These are phyloP conservation scores for Iguana delicatissima DNA, from an alignment of 2,797 vertebrate species.

Conservation along the genomic window DNA sequence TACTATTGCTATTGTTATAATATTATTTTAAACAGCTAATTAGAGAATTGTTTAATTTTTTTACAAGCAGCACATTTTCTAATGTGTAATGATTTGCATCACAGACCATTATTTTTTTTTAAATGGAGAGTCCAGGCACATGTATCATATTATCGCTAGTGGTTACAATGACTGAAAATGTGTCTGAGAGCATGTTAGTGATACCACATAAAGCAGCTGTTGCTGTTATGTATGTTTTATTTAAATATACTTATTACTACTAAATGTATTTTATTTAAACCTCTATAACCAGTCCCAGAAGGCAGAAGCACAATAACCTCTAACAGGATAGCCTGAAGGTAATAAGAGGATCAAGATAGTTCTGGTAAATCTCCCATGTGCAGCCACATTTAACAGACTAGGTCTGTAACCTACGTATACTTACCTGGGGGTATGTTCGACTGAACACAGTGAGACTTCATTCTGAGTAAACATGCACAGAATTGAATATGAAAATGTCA, in stretches of 20 bases:
- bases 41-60: not conserved
- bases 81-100: not conserved
- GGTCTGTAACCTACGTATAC: not conserved
- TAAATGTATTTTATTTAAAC: not conserved
- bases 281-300: not conserved
- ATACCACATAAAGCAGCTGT: not conserved
- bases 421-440: not conserved
- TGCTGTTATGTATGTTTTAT: not conserved
- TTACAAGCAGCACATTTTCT: not conserved
- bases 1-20: no score
- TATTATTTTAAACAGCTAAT: not conserved
- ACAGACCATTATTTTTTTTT: not conserved
- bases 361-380: not conserved
- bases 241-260: not conserved
- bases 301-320: not conserved
- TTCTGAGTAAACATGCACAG: conserved; percentile 8
- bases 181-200: not conserved
- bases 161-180: not conserved
- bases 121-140: not conserved
- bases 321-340: not conserved
- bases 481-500: not conserved
- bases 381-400: not conserved
- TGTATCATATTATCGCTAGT: not conserved
- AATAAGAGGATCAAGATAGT: not conserved
- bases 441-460: not conserved